Evolutionary conservation across 2,888 invertebrate species (phyloP).

Genomic region (Lasioglossum calceatum): DNA sequence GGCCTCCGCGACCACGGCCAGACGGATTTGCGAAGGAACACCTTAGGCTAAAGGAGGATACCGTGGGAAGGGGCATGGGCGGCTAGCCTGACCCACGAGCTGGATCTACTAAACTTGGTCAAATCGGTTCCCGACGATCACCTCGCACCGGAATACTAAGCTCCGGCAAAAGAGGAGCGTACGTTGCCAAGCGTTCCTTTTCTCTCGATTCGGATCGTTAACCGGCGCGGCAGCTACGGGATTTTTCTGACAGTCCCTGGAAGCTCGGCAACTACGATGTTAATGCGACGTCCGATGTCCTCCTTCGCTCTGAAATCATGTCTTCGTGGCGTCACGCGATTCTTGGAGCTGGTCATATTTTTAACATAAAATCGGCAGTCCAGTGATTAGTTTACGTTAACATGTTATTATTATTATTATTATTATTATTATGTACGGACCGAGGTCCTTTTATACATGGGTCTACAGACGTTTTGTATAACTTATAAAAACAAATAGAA

Average conservation of each 20-base stretch:
- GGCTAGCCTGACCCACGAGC: conserved; percentile 53
- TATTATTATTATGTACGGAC: too few species aligned
- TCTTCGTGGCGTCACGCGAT: too few species aligned
- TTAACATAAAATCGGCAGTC: too few species aligned
- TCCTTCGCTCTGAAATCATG: too few species aligned
- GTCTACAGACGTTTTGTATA: too few species aligned
- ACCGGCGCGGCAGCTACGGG: conserved; percentile 6
- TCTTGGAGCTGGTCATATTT: too few species aligned
- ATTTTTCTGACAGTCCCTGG: background rate
- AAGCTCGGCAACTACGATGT: background rate
- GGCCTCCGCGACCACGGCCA: conserved; percentile 77
- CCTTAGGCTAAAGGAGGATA: conserved; percentile 69
- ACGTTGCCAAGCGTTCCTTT: conserved; percentile 57
- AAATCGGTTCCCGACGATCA: conserved; percentile 81
- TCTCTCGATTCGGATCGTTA: conserved; percentile 46
- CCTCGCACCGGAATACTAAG: conserved; percentile 79
- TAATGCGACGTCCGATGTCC: too few species aligned
- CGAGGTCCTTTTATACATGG: too few species aligned
- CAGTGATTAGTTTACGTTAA: too few species aligned
- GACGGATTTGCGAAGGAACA: conserved; percentile 83
- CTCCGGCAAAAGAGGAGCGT: conserved; percentile 53
- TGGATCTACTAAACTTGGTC: conserved; percentile 79
- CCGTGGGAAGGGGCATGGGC: conserved; percentile 49
- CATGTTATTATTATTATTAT: too few species aligned
- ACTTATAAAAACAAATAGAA: too few species aligned